phyloP scores from a whole-genome alignment of 2,797 vertebrate species.

The Vireo griseus region DNA sequence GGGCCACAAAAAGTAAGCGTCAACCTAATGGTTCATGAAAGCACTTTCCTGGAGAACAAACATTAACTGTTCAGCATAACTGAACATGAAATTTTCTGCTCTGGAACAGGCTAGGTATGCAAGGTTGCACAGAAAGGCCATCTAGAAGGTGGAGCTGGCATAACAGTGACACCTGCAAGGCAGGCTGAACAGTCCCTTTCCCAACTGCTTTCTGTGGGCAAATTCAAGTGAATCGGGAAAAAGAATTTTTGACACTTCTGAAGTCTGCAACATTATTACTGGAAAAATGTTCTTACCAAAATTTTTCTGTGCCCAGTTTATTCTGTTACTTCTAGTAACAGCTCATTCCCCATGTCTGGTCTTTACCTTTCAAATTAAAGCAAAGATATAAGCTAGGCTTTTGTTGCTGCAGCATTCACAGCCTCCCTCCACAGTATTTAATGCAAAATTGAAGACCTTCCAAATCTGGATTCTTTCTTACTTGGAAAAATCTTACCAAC shows the following conservation, averaged over 20 bases:
- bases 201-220: not conserved
- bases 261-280: not conserved
- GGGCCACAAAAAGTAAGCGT: not conserved
- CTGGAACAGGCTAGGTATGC: not conserved
- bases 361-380: not conserved
- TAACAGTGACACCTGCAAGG: not conserved
- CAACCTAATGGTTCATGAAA: conserved; percentile 3
- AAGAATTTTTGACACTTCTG: not conserved
- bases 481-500: not conserved
- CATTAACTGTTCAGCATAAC: not conserved
- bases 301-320: not conserved
- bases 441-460: conserved; percentile 27
- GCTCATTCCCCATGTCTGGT: not conserved
- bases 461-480: not conserved
- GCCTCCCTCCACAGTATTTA: not conserved
- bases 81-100: not conserved
- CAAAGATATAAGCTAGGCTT: not conserved
- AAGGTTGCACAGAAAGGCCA: not conserved
- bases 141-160: not conserved
- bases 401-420: not conserved
- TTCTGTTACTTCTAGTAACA: not conserved
- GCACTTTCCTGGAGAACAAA: not conserved
- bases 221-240: not conserved
- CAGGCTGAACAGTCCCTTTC: not conserved
- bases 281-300: not conserved